Percentiles rank a stretch among this genome's conserved stretches.
phyloP scores from a whole-genome alignment of 2,888 invertebrate species.

The Drosophila hamatofila region DNA sequence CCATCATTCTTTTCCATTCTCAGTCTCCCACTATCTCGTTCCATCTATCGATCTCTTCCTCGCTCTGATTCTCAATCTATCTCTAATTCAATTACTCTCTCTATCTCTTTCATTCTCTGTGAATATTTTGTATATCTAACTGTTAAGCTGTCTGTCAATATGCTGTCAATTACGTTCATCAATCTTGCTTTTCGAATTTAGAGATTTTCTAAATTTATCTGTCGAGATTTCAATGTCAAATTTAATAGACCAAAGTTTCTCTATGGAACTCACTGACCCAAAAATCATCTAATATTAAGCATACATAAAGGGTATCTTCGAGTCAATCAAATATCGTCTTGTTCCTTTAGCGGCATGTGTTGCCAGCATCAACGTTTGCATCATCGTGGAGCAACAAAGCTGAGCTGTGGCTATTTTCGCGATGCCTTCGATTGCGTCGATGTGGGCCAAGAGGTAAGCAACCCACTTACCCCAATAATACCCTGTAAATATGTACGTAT shows the following conservation, averaged over 20 bases:
- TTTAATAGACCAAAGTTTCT: not conserved
- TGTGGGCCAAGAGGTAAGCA: conserved; percentile 65
- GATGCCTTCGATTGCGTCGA: conserved; percentile 94
- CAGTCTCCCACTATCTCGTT: too few species aligned
- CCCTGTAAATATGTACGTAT: conserved; percentile 1
- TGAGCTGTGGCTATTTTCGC: conserved; percentile 97
- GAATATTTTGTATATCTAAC: too few species aligned
- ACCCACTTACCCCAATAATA: not conserved
- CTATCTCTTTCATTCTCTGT: too few species aligned
- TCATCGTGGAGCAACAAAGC: conserved; percentile 93
- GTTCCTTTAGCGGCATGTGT: conserved; percentile 89
- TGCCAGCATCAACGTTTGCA: conserved; percentile 93
- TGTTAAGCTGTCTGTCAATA: too few species aligned
- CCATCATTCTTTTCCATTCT: too few species aligned
- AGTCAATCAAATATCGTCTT: not conserved
- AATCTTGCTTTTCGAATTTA: too few species aligned
- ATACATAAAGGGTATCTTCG: not conserved
- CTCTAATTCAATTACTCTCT: too few species aligned
- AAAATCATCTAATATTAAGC: not conserved
- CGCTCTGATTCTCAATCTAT: too few species aligned
- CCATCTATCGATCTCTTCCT: too few species aligned
- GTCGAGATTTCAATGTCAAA: too few species aligned
- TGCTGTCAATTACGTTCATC: too few species aligned
- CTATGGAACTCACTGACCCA: not conserved
- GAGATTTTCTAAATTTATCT: too few species aligned